Evolutionary conservation across 2,113 vertebrate species (phyloP).

Genomic region (Pandion haliaetus): DNA sequence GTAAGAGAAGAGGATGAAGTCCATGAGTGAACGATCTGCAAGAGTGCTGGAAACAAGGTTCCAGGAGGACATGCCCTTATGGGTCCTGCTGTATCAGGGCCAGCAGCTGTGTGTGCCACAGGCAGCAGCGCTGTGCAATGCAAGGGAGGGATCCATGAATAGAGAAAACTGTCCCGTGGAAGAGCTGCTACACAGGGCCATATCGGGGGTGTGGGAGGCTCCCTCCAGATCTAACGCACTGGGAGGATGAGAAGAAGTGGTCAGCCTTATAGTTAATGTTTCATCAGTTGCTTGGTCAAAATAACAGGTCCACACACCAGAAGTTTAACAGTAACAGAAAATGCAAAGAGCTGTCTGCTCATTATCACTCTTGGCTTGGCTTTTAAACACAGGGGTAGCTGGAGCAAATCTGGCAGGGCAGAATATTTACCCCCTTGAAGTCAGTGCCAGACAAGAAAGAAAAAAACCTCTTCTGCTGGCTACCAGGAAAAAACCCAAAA

Average conservation of each 20-base stretch:
- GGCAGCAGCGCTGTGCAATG: neutral
- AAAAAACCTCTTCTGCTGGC: neutral
- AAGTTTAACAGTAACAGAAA: neutral
- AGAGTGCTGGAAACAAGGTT: neutral
- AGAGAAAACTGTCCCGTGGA: neutral
- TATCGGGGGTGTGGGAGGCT: accelerated
- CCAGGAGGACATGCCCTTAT: neutral
- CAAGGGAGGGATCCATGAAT: neutral
- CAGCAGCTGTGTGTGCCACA: neutral
- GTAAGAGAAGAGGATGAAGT: neutral
- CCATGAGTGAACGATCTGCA: neutral
- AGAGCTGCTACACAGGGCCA: neutral
- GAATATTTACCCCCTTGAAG: neutral
- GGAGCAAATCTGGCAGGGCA: neutral
- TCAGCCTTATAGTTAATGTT: neutral
- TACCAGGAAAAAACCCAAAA: neutral
- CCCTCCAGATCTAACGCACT: neutral
- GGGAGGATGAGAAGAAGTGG: neutral
- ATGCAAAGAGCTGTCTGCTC: neutral
- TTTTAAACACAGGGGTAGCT: neutral
- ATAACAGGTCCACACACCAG: neutral
- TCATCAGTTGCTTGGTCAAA: neutral
- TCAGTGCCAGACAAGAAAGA: neutral
- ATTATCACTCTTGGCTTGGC: neutral
- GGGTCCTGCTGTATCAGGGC: neutral